phyloP scores from a whole-genome alignment of 2,888 invertebrate species.

The Chymomyza caudatula region DNA sequence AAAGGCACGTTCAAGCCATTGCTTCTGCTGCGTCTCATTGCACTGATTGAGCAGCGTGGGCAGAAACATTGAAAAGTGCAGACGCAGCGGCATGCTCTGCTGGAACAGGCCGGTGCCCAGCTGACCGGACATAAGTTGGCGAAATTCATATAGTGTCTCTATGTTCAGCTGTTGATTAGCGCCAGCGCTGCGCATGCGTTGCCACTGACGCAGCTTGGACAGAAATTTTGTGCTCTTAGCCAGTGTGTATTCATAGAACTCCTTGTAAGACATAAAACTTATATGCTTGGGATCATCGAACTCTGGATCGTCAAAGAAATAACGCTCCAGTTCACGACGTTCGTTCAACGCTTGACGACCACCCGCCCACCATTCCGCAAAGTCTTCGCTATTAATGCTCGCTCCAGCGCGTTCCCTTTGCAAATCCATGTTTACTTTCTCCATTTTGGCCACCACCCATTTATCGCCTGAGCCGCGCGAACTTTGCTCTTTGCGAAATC shows the following conservation, averaged over 20 bases:
- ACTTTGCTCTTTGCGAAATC: no score
- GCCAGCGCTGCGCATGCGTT: conserved; percentile 56
- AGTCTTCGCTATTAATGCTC: conserved; percentile 58
- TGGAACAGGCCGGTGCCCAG: conserved; percentile 70
- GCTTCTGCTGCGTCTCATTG: conserved; percentile 88
- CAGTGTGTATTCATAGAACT: conserved; percentile 64
- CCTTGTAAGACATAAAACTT: conserved; percentile 65
- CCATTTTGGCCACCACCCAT: neutral
- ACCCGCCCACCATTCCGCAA: conserved; percentile 74
- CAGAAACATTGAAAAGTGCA: conserved; percentile 95
- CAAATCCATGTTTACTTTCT: conserved; percentile 49
- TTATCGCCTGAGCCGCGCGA: no score
- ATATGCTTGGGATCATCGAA: conserved; percentile 58
- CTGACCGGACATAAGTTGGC: conserved; percentile 61
- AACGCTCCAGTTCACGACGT: conserved; percentile 56
- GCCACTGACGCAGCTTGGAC: conserved; percentile 83
- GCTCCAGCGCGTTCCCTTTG: conserved; percentile 57
- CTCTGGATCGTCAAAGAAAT: conserved; percentile 62
- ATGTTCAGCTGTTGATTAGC: conserved; percentile 78
- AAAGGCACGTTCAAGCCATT: conserved; percentile 91
- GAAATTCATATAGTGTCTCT: conserved; percentile 52
- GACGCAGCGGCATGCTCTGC: conserved; percentile 79
- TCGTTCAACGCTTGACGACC: conserved; percentile 45
- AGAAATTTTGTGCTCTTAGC: conserved; percentile 79
- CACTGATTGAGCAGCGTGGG: conserved; percentile 92